Conservation (phyloP, 2,888 invertebrate genomes). For the Trissolcus brochymenae region DNA sequence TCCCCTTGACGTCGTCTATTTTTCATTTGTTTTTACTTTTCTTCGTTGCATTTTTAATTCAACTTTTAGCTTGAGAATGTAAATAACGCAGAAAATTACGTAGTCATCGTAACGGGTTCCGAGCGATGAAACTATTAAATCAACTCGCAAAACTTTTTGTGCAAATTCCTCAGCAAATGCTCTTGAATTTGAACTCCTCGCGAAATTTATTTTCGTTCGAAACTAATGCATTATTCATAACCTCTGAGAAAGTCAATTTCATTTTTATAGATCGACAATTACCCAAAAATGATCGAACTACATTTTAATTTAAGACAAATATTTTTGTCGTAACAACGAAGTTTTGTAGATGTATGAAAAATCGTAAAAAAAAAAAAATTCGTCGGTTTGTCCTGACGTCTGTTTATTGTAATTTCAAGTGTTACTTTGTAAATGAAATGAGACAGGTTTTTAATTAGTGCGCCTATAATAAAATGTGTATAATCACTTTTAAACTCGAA, state of each 20-base stretch:
- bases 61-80: conserved; percentile 31
- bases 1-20: no score
- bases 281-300: no score
- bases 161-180: conserved; percentile 20
- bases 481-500: conserved; percentile 18
- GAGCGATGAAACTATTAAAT: conserved; percentile 41
- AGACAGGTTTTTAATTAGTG: conserved; percentile 26
- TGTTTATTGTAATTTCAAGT: no score
- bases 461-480: conserved; percentile 13
- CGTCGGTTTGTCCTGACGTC: no score
- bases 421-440: conserved; percentile 10
- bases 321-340: no score
- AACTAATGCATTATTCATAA: no score
- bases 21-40: conserved; percentile 3
- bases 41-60: conserved; percentile 1
- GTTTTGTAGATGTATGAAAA: no score
- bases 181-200: background rate
- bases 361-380: no score
- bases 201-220: no score
- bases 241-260: background rate
- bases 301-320: no score
- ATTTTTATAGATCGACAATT: background rate
- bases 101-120: conserved; percentile 47
- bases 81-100: conserved; percentile 45
- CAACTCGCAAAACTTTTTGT: conserved; percentile 30